Evolutionary conservation across 2,113 vertebrate genomes (phyloP), one percentile per base, ranked within the genome.

Genomic region (Glaucomys volans): DNA sequence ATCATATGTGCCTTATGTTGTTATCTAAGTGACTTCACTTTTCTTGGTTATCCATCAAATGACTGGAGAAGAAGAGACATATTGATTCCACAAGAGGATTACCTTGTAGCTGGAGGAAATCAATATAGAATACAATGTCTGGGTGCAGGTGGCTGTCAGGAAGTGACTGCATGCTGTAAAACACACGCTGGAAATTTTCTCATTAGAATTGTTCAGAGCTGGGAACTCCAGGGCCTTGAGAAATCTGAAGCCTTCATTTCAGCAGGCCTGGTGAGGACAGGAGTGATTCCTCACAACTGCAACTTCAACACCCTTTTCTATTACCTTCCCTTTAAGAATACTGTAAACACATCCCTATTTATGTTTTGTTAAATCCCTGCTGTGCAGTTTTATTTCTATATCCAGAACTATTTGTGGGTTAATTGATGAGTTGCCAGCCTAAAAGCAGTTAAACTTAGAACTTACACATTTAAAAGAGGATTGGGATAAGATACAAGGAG

Each of bases 11-110:
- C 76, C 64, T 54, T 94, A n/a, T 71, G 17, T 44, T 96, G 22
- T 93, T 80, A 69, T 54, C 57, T 71, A 62, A 92, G 52, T 57
- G 59, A 81, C 92, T 89, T 84, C 77, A 28, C 18, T 85, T 93
- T 93, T 37, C 52, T 81, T 66, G 52, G 32, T 82, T 81, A 64
- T 20, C 37, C 59, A 88, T 50, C 83, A 59, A 50, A n/a, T 88
- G 67, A 57, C 0, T 81, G 28, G 50, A 89, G 62, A 91, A 12
- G 28, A 57, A 90, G 74, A 91, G 32, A 12, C 13, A 42, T n/a
- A 57, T 20, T 71, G 37, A 90, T 90, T 94, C 37, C 44, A 62
- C 26, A 20, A 66, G 77, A 72, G 77, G 14, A 32, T 77, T 75
- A 44, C 30, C 1, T 0, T 32, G 14, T 52, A 71, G 50, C 67